Evolutionary conservation across 2,888 invertebrate species (phyloP).

Genomic region (Ethmia dodecea): DNA sequence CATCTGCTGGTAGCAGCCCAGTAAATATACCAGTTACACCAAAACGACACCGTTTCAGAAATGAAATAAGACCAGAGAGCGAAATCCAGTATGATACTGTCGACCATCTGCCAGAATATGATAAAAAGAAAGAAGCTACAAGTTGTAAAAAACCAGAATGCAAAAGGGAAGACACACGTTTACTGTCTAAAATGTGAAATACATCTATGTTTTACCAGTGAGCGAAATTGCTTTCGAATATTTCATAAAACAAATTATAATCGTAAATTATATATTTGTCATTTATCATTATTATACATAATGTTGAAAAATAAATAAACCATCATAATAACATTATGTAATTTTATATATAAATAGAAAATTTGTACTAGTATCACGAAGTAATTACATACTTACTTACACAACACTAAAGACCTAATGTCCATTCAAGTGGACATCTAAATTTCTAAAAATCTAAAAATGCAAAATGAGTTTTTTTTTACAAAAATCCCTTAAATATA

Average conservation of each 20-base stretch:
- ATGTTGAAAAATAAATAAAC: neutral
- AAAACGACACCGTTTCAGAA: neutral
- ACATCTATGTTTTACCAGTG: neutral
- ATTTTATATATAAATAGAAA: neutral
- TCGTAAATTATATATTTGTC: neutral
- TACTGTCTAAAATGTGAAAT: neutral
- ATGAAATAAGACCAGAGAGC: neutral
- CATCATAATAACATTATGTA: neutral
- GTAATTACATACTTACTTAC: neutral
- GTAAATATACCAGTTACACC: neutral
- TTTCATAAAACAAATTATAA: neutral
- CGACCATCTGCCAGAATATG: neutral
- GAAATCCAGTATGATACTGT: neutral
- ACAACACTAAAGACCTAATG: neutral
- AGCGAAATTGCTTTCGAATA: neutral
- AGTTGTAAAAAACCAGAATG: neutral
- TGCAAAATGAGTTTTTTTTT: neutral
- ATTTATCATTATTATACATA: neutral
- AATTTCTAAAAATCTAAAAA: no score
- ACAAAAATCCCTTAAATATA: neutral
- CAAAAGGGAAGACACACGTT: neutral
- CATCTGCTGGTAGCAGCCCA: neutral
- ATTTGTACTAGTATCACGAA: neutral
- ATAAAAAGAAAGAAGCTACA: neutral
- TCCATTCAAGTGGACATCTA: neutral